Evolutionary conservation across 2,888 invertebrate genomes (phyloP), one percentile per base, ranked within the genome.

Genomic region (Priapulus caudatus): DNA sequence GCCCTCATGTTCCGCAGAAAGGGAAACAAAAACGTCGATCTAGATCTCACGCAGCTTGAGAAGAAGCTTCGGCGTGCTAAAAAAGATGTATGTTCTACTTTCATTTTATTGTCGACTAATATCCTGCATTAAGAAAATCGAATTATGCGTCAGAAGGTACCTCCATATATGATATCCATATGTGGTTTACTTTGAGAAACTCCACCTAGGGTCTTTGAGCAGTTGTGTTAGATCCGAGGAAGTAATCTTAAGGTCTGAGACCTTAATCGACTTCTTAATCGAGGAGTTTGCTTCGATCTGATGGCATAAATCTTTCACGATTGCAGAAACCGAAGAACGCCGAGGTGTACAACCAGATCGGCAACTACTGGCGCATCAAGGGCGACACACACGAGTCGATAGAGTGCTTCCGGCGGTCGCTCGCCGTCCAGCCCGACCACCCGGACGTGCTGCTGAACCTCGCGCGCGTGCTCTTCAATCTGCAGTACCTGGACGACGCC

Each of bases 321-420:
- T 33, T 33, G n/a, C 33, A 33, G 33, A 33, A 33, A n/a, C 33
- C 33, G 33, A 33, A 80, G 75, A 87, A 86, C 51, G 82, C 86
- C 20, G 84, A 86, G 65, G 75, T 88, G 48, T 88, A 86, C 69
- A 89, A 88, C 69, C 86, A 89, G 71, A 87, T 90, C 65, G 89
- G 89, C 1, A 89, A 90, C 72, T 89, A 86, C 71, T 89, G 86
- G 86, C 78, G 88, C 57, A 84, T 89, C 60, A 86, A 87, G 70
- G 89, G 89, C 2, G 84, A 89, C 67, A 85, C 88, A 3, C 78
- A 84, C 65, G 81, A 82, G 65, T 85, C 88, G 1, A 88, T 90
- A 56, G 89, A 90, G 71, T 90, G 89, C 69, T 90, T 89, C 72
- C 78, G 89, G 56, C 78, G 86, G 64, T 88, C 87, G 2, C 76